Base-by-base conservation (phyloP, 2,113 vertebrate species). In the Crotalus horridus region DNA sequence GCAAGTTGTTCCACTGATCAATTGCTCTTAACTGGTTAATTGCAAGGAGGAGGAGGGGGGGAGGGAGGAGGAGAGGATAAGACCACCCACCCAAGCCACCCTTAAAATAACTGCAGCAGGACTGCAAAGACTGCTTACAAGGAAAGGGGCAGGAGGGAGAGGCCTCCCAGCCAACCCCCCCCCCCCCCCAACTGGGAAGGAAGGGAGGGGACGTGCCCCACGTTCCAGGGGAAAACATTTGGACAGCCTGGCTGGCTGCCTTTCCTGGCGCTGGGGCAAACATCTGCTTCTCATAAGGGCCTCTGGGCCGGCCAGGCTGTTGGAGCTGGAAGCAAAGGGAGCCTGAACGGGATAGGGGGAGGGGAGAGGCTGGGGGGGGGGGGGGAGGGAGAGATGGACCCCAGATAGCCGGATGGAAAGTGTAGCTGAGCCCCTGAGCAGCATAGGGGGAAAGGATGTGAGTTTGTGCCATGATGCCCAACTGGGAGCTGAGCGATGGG, bases 231-330 rank as follows among this genome's bases (percentile, higher is more conserved):
- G 90, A 91, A 54, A 74, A 87, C 89, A 89, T 93, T 93, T 89
- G 86, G 86, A 93, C 85, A 81, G 61, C 5, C 56, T 58, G 7
- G 6, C 33, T 48, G 20, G 20, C 64, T 69, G 15, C 3, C 69
- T 91, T 91, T 91, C 54, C 93, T 91, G 90, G 43, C 90, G 7
- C 54, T 3, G 2, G 29, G n/a, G n/a, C 1, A 0, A 33, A 21
- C 93, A 93, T 93, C 93, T 93, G 93, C 87, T 91, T 93, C 91
- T 91, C 93, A 93, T 93, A 91, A 93, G n/a, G 90, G 24, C 6
- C 87, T 92, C 92, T 93, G n/a, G 74, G 54, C 54, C 0, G 43
- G 23, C 56, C 23, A 13, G 53, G 53, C 33, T 1, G 51, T 0
- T 56, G 59, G 85, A 20, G 29, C 13, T 43, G 48, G 17, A 15